Evolutionary conservation across 2,888 invertebrate species (phyloP), one percentile per base, ranked within the genome.

Genomic region (Diaphora mendica): DNA sequence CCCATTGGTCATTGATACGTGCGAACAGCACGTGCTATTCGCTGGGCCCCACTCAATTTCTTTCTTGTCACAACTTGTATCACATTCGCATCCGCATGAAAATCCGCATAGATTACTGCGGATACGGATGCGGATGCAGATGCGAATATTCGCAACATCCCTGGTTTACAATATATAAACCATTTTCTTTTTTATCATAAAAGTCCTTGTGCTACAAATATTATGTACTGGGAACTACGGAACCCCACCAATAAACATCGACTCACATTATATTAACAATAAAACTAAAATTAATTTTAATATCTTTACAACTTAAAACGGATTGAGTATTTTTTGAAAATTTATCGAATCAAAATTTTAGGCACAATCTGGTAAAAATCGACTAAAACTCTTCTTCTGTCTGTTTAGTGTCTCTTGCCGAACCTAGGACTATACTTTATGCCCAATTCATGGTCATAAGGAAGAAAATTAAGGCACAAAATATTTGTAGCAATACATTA

Each of bases 401-500:
- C 70, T 51, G 62, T 72, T 77, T 77, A 82, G 79, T 48, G 5
- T 77, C 76, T 67, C 70, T 64, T 44, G 69, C 73, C 71, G 67
- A 70, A 66, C 65, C 39, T 78, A 82, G 77, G 80, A 77, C 71
- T 82, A 73, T 17, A 55, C 64, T 76, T 81, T 71, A 70, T 67
- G 76, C 69, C 69, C 75, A 72, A 13, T 75, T 30, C 51, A 23
- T 59, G 74, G 79, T 67, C 66, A 72, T n/a, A 64, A 64, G 74
- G 66, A 72, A 72, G 73, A 72, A 77, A 79, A 80, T 70, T 78
- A 77, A 78, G 77, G 82, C 80, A 81, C 80, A 87, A 77, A 86
- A 87, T 82, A 89, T 88, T 89, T 89, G 88, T 86, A 89, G 88
- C 89, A 87, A 79, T 79, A 71, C 79, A 77, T 81, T 79, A 78